Evolutionary conservation across 2,888 invertebrate genomes (phyloP), one percentile per base, ranked within the genome.

Genomic region (Mythimna albipuncta): DNA sequence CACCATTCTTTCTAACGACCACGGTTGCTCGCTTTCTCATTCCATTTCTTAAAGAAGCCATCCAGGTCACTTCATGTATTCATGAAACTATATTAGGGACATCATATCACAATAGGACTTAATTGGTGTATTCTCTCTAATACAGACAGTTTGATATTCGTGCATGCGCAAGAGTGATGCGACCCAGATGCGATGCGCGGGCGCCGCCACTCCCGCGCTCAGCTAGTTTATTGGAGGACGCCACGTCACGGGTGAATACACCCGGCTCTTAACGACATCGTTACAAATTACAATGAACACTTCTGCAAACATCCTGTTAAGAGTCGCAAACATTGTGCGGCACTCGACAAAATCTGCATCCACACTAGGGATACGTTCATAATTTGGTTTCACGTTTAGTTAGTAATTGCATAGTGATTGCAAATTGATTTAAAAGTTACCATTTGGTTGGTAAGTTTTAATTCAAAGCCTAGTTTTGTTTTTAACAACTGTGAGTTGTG

Each of bases 221-320:
- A 21, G 26, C 26, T 52, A 32, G 32, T 72, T 65, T 13, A 78
- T 58, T 58, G 61, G 65, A 75, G 72, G 71, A 70, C 54, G 72
- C 67, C 58, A 63, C 82, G 75, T 75, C 85, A 79, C 71, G 72
- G 70, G 64, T 77, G 61, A 61, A 72, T 32, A 71, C 57, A 55
- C 65, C 54, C 69, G 50, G 16, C 58, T 52, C 19, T 55, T 62
- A 77, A 69, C 47, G 55, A 77, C 41, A 77, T 55, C 55, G 47
- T 50, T 50, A 69, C 61, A 69, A 19, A 38, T 55, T 50, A 69
- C 69, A 69, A 21, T 55, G 47, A 68, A 54, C 69, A 69, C 47
- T 69, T 55, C 59, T 69, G 54, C 38, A 41, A 41, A 32, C 74
- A 38, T 68, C 47, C 69, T 32, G 54, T 52, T 57, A 77, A 35